Evolutionary conservation across 2,888 invertebrate species (phyloP).

Genomic region (Troides aeacus): DNA sequence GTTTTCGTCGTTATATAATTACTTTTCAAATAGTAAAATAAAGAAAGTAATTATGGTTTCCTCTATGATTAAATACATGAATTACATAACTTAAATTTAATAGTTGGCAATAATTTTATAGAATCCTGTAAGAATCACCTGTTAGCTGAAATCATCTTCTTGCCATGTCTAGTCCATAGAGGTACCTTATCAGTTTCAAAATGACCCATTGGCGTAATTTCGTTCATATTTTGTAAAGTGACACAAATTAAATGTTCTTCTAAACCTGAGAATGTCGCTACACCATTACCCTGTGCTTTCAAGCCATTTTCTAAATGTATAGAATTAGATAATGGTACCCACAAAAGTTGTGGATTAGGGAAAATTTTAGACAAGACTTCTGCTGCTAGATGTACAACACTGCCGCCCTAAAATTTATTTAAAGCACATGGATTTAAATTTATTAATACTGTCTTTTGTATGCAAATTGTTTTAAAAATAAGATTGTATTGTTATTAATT

Average conservation of each 20-base stretch:
- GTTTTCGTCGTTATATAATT: no score
- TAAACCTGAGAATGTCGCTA: constrained; percentile 86
- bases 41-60: no score
- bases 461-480: no score
- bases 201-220: constrained; percentile 83
- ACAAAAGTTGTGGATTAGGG: constrained; percentile 81
- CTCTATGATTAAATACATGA: not conserved
- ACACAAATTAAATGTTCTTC: constrained; percentile 66
- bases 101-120: not conserved
- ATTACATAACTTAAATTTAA: not conserved
- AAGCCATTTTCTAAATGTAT: constrained; percentile 83
- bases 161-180: constrained; percentile 89
- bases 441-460: no score
- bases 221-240: constrained; percentile 86
- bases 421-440: no score
- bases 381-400: constrained; percentile 89
- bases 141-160: constrained; percentile 82
- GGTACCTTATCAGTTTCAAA: constrained; percentile 86
- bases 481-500: no score
- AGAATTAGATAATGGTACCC: constrained; percentile 86
- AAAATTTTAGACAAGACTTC: constrained; percentile 86
- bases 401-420: constrained; percentile 83
- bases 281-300: constrained; percentile 81
- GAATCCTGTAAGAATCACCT: constrained; percentile 63
- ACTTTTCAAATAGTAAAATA: no score